Evolutionary conservation across 2,113 vertebrate genomes (phyloP).

Genomic region (Oxyruncus cristatus): DNA sequence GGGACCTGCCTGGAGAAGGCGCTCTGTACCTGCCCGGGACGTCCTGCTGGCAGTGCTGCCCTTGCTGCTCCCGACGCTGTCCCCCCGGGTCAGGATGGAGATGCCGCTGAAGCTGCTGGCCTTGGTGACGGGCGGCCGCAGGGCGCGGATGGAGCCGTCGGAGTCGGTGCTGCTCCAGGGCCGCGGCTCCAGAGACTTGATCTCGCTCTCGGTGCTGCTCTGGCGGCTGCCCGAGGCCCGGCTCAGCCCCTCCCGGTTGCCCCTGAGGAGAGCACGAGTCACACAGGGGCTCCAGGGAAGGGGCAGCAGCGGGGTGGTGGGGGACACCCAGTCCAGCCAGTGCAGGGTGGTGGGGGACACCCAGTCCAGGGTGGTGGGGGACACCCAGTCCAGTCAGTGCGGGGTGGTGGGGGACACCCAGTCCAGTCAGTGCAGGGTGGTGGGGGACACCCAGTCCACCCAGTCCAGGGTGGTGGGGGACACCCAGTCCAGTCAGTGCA

Average conservation of each 20-base stretch:
- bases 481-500: too few relatives aligned
- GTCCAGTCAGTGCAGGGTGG: not conserved
- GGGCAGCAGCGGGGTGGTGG: not conserved
- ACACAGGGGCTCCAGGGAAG: rapidly evolving
- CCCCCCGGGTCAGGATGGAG: constrained; percentile 95
- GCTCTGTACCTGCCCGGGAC: constrained; percentile 81
- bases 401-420: too few relatives aligned
- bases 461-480: not conserved
- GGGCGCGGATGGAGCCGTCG: constrained; percentile 88
- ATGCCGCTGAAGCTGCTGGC: constrained; percentile 99
- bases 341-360: not conserved
- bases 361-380: too few relatives aligned
- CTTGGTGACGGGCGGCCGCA: constrained; percentile 94
- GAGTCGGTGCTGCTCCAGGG: constrained; percentile 99
- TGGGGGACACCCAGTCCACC: not conserved
- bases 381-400: not conserved
- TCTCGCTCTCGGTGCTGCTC: constrained; percentile 97
- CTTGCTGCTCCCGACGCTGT: constrained; percentile 91
- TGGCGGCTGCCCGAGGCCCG: constrained; percentile 93
- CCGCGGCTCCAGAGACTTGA: constrained; percentile 93
- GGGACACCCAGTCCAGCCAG: not conserved
- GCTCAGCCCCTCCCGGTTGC: constrained; percentile 87
- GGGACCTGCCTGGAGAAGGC: not conserved
- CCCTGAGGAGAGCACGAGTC: constrained; percentile 73
- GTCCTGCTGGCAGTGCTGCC: constrained; percentile 83